Base-by-base conservation (phyloP, 2,113 vertebrate species). In the Engystomops pustulosus region DNA sequence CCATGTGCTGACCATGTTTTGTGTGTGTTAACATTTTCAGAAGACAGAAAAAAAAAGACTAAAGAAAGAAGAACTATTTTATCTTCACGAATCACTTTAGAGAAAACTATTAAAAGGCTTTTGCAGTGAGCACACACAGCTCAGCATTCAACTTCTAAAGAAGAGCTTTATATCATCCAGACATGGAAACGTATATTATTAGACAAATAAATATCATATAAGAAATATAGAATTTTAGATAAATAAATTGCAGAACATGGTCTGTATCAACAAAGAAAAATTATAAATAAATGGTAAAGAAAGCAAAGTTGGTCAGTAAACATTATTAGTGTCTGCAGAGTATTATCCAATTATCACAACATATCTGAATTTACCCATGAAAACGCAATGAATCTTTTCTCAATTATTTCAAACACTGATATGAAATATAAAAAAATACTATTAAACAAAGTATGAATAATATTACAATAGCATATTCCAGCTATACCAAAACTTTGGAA, bases 11-110 rank as follows among this genome's bases (percentile, higher is more conserved):
- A 58, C 80, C 80, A 58, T 82, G 80, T 58, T 83, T 70, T 74
- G 23, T 62, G 51, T 60, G 70, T 83, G 81, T 83, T 83, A 83
- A 60, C 36, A 83, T 62, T 74, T 75, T 75, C 53, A 27, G 51
- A n/a, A 62, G 34, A 62, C 1, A 20, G 27, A 67, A 34, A 32
- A 32, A n/a, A 68, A 80, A 80, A 80, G 60, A 30, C 55, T 67
- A 65, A 71, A 74, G 23, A 32, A 27, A 83, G 18, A 81, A 47
- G 32, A 49, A 60, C 44, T 58, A 72, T 82, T 82, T 82, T 30
- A 72, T 71, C 68, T 70, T 44, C 60, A 80, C 15, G 47, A 68
- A 60, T 60, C n/a, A 25, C 34, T 41, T 60, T 60, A 44, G 14
- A 79, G 6, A n/a, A 41, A 45, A 44, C n/a, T 27, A 30, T 60